Conservation (phyloP, 2,888 invertebrate genomes). For the Tinea pellionella region DNA sequence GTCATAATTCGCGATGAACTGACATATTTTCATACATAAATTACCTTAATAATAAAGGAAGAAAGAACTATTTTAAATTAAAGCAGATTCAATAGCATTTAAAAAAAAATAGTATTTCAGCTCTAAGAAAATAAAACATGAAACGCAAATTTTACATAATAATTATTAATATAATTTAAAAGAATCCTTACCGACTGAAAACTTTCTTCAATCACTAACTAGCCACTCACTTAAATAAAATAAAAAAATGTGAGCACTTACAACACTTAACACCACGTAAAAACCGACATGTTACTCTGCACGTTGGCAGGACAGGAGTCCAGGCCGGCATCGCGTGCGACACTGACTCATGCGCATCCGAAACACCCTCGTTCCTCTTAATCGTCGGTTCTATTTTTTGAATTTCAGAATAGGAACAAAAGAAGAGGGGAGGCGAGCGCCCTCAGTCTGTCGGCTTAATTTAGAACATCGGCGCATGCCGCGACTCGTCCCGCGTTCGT, state of each 20-base stretch:
- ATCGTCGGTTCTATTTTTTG: conserved; percentile 50
- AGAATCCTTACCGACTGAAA: neutral
- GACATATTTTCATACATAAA: conserved; percentile 5
- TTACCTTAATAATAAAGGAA: neutral
- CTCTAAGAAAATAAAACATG: conserved; percentile 16
- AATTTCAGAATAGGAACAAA: conserved; percentile 65
- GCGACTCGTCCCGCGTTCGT: conserved; percentile 49
- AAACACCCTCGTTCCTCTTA: conserved; percentile 39
- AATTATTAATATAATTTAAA: neutral
- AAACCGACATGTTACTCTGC: conserved; percentile 18
- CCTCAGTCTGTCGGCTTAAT: conserved; percentile 43
- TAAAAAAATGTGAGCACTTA: conserved; percentile 18
- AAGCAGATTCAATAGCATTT: too few species aligned
- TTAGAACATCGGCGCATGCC: conserved; percentile 45
- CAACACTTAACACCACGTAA: conserved; percentile 20
- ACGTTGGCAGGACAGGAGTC: conserved; percentile 27
- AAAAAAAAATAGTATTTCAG: conserved; percentile 16
- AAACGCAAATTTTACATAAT: neutral
- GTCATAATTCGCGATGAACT: conserved; percentile 5
- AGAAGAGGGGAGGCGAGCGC: conserved; percentile 62
- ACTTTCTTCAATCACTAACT: neutral
- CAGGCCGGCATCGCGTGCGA: conserved; percentile 52
- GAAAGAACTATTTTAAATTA: neutral
- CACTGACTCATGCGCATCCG: conserved; percentile 62
- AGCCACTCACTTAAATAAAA: neutral